Evolutionary conservation across 2,888 invertebrate genomes (phyloP).

Genomic region (Diogma glabrata): DNA sequence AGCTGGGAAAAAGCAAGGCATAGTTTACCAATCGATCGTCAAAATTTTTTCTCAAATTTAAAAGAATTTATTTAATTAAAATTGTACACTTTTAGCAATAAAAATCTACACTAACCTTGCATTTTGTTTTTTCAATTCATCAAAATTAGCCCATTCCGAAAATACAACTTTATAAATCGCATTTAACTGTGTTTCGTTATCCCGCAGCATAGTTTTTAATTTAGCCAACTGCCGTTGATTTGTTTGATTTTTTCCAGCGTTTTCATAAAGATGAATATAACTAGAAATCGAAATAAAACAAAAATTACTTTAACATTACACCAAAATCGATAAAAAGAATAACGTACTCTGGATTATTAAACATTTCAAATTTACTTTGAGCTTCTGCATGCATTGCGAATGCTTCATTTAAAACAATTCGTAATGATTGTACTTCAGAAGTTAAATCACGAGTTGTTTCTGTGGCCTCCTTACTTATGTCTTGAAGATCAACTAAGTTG

Average conservation of each 20-base stretch:
- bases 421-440: constrained; percentile 45
- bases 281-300: constrained; percentile 6
- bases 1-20: too few relatives aligned
- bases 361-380: constrained; percentile 30
- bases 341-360: constrained; percentile 31
- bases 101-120: too few relatives aligned
- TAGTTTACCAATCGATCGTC: too few relatives aligned
- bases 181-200: constrained; percentile 53
- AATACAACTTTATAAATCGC: neutral
- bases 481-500: constrained; percentile 42
- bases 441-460: constrained; percentile 47
- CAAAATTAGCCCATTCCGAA: constrained; percentile 58
- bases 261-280: constrained; percentile 9
- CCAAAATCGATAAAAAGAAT: neutral
- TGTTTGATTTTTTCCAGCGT: constrained; percentile 24
- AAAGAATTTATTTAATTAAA: too few relatives aligned
- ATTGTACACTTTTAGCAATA: too few relatives aligned
- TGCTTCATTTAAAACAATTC: constrained; percentile 38
- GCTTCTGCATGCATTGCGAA: constrained; percentile 34
- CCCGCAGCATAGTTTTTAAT: constrained; percentile 55
- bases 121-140: constrained; percentile 39
- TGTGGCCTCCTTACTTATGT: constrained; percentile 48
- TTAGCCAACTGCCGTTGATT: constrained; percentile 48
- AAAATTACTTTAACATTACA: neutral
- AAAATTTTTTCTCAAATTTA: too few relatives aligned